Evolutionary conservation across 2,113 vertebrate genomes (phyloP).

Genomic region (Corvus cornix): DNA sequence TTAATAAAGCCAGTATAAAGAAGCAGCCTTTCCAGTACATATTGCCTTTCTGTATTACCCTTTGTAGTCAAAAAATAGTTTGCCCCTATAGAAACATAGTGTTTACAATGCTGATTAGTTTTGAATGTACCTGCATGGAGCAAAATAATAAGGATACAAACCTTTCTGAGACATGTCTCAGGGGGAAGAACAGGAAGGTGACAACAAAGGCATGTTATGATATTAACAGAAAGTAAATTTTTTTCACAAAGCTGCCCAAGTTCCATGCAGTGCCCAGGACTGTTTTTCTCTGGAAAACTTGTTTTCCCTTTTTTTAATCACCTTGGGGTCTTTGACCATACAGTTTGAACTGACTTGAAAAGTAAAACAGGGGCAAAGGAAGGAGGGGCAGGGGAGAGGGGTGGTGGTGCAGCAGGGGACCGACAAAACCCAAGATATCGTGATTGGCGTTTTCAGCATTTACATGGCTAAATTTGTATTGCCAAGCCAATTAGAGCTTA

Average conservation of each 20-base stretch:
- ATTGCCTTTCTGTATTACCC: background rate
- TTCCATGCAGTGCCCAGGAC: background rate
- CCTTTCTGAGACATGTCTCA: background rate
- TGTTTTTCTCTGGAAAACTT: background rate
- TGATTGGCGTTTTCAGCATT: background rate
- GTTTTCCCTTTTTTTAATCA: background rate
- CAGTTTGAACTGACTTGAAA: background rate
- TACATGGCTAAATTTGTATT: background rate
- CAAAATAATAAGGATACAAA: background rate
- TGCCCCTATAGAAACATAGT: background rate
- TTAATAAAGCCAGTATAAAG: background rate
- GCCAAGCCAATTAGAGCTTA: background rate
- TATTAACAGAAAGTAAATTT: background rate
- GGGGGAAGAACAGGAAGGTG: background rate
- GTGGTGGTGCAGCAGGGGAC: background rate
- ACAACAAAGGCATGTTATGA: background rate
- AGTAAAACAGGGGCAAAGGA: background rate
- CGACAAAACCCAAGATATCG: rapidly evolving
- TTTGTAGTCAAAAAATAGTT: background rate
- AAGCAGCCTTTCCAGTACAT: background rate
- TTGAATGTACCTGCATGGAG: background rate
- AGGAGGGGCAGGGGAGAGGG: background rate
- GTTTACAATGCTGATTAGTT: background rate
- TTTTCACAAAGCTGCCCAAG: background rate
- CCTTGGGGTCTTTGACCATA: background rate